These are phyloP conservation scores for Cyclura pinguis DNA, from an alignment of 2,797 vertebrate genomes.

Conservation along the genomic window DNA sequence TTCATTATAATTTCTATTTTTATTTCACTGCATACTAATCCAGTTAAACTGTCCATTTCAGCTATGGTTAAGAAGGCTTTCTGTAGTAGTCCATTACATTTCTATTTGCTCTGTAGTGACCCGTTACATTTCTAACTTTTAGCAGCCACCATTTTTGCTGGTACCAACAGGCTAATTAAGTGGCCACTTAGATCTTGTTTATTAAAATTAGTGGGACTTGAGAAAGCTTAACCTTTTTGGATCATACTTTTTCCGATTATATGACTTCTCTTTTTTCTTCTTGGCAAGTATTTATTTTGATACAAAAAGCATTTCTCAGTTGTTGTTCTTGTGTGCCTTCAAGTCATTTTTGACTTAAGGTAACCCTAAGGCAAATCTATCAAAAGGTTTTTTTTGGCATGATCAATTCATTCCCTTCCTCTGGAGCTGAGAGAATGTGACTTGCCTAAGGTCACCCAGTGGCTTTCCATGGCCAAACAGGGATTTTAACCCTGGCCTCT, in stretches of 20 bases:
- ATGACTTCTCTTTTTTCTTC: background rate
- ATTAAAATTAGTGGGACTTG: background rate
- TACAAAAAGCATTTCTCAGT: conserved; percentile 7
- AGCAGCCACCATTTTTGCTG: background rate
- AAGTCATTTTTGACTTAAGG: no score
- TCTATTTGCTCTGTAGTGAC: background rate
- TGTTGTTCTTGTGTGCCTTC: no score
- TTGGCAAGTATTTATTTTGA: background rate
- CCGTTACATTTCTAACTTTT: background rate
- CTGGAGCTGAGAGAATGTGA: no score
- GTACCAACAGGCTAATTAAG: background rate
- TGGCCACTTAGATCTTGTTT: background rate
- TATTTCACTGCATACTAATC: background rate
- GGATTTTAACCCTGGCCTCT: no score
- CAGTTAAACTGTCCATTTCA: background rate
- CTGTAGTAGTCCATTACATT: background rate
- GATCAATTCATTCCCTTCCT: no score
- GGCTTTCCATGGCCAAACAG: no score
- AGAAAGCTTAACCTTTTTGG: background rate
- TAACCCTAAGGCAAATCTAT: no score
- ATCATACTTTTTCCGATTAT: background rate
- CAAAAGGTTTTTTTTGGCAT: no score
- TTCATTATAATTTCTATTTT: background rate
- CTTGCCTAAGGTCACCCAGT: no score
- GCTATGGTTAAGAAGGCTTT: background rate